Percentiles rank a stretch among this genome's conserved stretches.
These are phyloP conservation scores for Nothocercus julius DNA, from an alignment of 2,113 vertebrate species.

Conservation along the genomic window DNA sequence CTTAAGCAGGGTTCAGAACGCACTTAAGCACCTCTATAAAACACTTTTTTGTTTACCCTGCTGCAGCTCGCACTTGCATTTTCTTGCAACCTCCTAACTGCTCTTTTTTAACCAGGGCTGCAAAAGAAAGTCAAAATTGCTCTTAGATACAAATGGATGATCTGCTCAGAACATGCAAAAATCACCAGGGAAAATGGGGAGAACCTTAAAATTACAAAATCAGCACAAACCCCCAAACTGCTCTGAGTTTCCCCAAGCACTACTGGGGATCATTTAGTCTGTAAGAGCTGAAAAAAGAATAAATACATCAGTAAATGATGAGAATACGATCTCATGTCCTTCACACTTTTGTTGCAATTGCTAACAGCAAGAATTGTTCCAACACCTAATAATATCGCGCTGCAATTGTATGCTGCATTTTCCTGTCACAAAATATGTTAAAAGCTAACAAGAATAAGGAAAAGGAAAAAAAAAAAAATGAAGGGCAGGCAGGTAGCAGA, in stretches of 20 bases:
- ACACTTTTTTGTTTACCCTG: conserved; percentile 63
- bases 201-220: neutral
- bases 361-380: neutral
- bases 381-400: neutral
- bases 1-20: conserved; percentile 61
- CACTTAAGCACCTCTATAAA: conserved; percentile 66
- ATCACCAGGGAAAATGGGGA: neutral
- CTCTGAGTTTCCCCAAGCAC: neutral
- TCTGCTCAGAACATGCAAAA: neutral
- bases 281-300: neutral
- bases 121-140: neutral
- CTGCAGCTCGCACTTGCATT: conserved; percentile 50
- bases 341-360: neutral
- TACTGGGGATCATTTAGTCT: neutral
- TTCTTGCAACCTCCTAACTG: neutral
- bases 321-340: neutral
- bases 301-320: neutral
- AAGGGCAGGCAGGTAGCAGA: neutral
- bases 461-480: neutral
- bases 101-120: neutral
- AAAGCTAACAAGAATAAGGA: neutral
- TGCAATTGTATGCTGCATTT: neutral
- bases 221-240: neutral
- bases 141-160: neutral
- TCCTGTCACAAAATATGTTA: neutral